Conservation (phyloP, 2,113 vertebrate species). For the Corvus moneduloides region DNA sequence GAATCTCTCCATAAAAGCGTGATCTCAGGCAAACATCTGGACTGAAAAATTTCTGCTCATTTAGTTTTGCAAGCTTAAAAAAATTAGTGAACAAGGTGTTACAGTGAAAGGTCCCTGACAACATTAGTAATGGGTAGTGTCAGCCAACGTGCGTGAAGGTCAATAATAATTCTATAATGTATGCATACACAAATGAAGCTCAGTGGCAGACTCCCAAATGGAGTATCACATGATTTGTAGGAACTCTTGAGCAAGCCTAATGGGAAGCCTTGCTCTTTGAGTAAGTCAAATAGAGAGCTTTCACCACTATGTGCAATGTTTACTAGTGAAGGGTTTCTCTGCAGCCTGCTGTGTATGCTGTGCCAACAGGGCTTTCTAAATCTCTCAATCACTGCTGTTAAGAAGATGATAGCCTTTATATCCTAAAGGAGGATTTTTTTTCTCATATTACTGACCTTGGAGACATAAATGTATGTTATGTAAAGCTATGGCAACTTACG, state of each 20-base stretch:
- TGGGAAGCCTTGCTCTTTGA: background rate
- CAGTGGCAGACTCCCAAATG: slow-evolving; percentile 5
- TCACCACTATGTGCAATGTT: background rate
- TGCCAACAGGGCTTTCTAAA: background rate
- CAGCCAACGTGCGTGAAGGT: background rate
- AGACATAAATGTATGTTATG: background rate
- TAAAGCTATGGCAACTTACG: fast-evolving
- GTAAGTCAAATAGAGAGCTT: background rate
- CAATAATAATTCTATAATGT: background rate
- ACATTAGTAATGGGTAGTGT: background rate
- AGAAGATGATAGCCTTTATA: background rate
- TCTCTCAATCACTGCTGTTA: background rate
- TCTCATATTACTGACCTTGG: background rate
- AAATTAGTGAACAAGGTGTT: background rate
- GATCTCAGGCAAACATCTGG: background rate
- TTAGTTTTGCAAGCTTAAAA: background rate
- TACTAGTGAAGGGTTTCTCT: background rate
- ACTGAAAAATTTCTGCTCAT: background rate
- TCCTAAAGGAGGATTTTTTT: background rate
- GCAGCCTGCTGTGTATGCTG: background rate
- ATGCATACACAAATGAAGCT: slow-evolving; percentile 1
- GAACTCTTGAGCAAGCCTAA: background rate
- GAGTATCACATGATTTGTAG: background rate
- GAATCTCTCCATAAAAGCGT: background rate
- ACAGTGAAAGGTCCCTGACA: background rate